Evolutionary conservation across 2,113 vertebrate genomes (phyloP).

Genomic region (Pelodiscus sinensis): DNA sequence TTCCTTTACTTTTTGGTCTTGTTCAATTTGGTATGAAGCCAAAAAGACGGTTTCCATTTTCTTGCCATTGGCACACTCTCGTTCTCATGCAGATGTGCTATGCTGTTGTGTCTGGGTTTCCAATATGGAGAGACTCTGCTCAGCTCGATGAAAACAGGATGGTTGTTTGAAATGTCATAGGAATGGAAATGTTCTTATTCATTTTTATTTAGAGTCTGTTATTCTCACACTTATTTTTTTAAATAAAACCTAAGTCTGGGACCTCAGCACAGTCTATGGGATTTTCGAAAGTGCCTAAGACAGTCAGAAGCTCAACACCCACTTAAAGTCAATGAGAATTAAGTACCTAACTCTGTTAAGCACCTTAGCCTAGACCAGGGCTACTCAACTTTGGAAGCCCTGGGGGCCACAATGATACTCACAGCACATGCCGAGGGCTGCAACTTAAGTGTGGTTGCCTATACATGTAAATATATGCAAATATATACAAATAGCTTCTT

Average conservation of each 20-base stretch:
- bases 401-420: too few species aligned
- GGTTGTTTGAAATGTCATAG: background rate
- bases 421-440: too few species aligned
- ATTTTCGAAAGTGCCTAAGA: background rate
- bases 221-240: background rate
- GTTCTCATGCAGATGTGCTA: conserved; percentile 2
- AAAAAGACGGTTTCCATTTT: too few species aligned
- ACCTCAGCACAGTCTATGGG: background rate
- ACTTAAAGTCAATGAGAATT: background rate
- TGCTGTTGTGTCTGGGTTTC: background rate
- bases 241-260: background rate
- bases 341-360: background rate
- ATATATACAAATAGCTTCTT: too few species aligned
- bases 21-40: too few species aligned
- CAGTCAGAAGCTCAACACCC: background rate
- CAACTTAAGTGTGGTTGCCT: too few species aligned
- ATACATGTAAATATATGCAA: too few species aligned
- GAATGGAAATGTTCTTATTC: background rate
- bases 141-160: background rate
- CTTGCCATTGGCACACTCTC: background rate
- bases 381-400: too few species aligned
- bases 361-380: background rate
- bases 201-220: background rate
- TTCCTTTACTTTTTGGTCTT: too few species aligned
- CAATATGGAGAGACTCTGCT: background rate